These are phyloP conservation scores for Omphaloscelis lunosa DNA, from an alignment of 2,888 invertebrate species.

Conservation along the genomic window DNA sequence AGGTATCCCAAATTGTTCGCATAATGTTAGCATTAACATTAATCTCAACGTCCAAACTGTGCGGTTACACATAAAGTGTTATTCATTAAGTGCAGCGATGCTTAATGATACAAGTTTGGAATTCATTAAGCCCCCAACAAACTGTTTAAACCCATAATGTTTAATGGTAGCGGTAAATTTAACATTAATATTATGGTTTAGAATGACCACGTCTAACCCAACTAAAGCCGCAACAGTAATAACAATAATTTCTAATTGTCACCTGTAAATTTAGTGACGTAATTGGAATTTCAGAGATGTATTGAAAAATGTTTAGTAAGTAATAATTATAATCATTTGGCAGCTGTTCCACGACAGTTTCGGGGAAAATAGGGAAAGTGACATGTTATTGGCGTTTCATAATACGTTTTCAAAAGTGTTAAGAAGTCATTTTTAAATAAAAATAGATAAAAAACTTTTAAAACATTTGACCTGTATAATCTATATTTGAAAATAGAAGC, in stretches of 20 bases:
- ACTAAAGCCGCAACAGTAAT: slow-evolving; percentile 64
- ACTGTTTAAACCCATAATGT: slow-evolving; percentile 82
- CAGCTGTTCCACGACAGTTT: neutral
- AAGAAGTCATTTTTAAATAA: neutral
- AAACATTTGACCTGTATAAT: neutral
- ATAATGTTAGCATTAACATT: slow-evolving; percentile 37
- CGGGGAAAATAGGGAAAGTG: too few species aligned
- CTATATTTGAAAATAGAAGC: neutral
- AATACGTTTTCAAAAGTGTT: neutral
- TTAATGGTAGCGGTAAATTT: slow-evolving; percentile 83
- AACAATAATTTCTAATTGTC: slow-evolving; percentile 69
- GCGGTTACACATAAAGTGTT: slow-evolving; percentile 71
- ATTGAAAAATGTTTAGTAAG: slow-evolving; percentile 2
- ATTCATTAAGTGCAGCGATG: slow-evolving; percentile 80
- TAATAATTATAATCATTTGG: neutral
- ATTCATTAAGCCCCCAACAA: slow-evolving; percentile 83
- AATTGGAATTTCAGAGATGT: slow-evolving; percentile 34
- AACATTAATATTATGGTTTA: slow-evolving; percentile 82
- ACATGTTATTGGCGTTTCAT: neutral
- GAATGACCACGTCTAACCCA: slow-evolving; percentile 74
- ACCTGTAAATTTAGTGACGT: slow-evolving; percentile 45
- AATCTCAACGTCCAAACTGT: slow-evolving; percentile 54
- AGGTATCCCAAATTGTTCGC: slow-evolving; percentile 5
- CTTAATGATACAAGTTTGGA: slow-evolving; percentile 85
- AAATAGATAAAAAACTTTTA: neutral